phyloP scores from a whole-genome alignment of 2,113 vertebrate genomes.

The Proteles cristata region DNA sequence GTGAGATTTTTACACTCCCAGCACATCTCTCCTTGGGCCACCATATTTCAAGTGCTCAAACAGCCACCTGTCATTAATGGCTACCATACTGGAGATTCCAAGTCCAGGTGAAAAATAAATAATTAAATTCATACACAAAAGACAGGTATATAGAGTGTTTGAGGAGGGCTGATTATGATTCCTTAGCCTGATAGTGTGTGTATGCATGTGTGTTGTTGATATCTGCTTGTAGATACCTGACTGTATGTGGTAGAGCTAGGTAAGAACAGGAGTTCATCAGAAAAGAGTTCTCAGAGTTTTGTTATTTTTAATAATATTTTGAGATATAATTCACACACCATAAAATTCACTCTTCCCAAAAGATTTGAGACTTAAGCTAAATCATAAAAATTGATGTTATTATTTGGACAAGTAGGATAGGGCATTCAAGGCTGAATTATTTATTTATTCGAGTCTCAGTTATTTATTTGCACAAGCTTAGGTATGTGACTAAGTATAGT shows the following conservation, averaged over 20 bases:
- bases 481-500: background rate
- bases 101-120: background rate
- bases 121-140: background rate
- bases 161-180: background rate
- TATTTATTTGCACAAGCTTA: background rate
- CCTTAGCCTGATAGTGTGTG: background rate
- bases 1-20: background rate
- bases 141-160: background rate
- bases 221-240: background rate
- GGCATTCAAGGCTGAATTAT: background rate
- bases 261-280: background rate
- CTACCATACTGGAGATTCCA: background rate
- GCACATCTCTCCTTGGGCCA: background rate
- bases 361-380: background rate
- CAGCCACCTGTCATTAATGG: background rate
- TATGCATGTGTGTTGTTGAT: background rate
- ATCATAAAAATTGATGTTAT: background rate
- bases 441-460: background rate
- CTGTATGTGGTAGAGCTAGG: background rate
- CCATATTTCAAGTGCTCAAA: background rate
- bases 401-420: background rate
- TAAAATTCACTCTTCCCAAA: background rate
- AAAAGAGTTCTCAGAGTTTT: background rate
- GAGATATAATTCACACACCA: background rate
- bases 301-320: background rate